phyloP scores from a whole-genome alignment of 1,140 invertebrate genomes.

The Melipona quadrifasciata region DNA sequence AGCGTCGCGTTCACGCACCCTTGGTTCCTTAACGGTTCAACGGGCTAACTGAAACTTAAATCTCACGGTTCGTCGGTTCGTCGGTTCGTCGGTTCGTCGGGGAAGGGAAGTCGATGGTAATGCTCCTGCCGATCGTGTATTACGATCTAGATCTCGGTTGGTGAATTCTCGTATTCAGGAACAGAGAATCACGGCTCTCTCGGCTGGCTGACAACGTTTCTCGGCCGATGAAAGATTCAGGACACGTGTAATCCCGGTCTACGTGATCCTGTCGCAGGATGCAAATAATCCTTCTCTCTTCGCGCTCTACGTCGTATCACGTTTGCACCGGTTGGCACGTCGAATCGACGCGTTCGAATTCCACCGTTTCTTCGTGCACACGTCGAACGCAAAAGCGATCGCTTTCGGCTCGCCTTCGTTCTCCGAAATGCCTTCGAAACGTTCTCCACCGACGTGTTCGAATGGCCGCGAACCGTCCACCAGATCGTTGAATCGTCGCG shows the following conservation, averaged over 20 bases:
- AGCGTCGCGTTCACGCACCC: no score
- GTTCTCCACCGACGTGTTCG: constrained; percentile 41
- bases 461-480: constrained; percentile 21
- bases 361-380: constrained; percentile 3
- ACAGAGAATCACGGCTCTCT: constrained; percentile 21
- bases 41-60: background rate
- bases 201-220: constrained; percentile 1
- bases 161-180: background rate
- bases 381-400: constrained; percentile 45
- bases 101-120: background rate
- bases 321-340: constrained; percentile 11
- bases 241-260: constrained; percentile 30
- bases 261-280: constrained; percentile 28
- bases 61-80: background rate
- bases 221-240: constrained; percentile 45
- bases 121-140: background rate
- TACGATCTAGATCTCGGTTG: background rate
- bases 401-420: constrained; percentile 37
- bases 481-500: background rate
- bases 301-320: background rate
- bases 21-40: background rate
- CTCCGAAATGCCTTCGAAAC: background rate
- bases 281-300: constrained; percentile 30
- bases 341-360: constrained; percentile 25
- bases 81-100: no score